Evolutionary conservation across 2,797 vertebrate species (phyloP).

Genomic region (Limosa lapponica): DNA sequence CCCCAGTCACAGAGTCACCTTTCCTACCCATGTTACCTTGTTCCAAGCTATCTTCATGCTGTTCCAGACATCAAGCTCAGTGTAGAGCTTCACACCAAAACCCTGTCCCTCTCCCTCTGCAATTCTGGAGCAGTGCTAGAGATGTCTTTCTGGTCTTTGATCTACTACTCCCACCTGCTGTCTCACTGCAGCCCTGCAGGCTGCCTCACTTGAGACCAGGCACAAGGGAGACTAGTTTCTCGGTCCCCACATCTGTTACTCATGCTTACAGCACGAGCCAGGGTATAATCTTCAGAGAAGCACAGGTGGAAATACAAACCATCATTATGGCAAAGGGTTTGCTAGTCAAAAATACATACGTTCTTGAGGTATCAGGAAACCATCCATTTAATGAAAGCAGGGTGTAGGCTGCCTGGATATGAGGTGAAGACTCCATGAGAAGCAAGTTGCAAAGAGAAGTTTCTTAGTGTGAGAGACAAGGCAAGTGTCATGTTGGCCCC

Average conservation of each 20-base stretch:
- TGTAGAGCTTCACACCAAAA: neutral
- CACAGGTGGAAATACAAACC: neutral
- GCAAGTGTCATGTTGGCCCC: neutral
- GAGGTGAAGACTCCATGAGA: neutral
- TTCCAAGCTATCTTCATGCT: neutral
- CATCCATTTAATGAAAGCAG: neutral
- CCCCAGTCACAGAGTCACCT: neutral
- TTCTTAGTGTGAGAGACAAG: accelerated
- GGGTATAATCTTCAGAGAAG: neutral
- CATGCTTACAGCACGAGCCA: neutral
- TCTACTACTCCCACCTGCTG: neutral
- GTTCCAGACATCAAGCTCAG: neutral
- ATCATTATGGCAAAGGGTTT: neutral
- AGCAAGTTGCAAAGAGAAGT: neutral
- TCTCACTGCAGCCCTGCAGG: neutral
- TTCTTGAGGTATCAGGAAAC: neutral
- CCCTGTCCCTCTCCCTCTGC: too few relatives aligned
- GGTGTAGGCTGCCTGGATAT: neutral
- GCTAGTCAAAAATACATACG: neutral
- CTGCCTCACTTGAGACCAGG: neutral
- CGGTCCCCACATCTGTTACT: neutral
- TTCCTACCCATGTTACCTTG: neutral
- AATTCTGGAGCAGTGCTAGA: neutral
- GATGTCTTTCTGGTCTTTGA: neutral
- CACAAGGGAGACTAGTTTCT: neutral